Evolutionary conservation across 2,888 invertebrate genomes (phyloP).

Genomic region (Stenichneumon culpator): DNA sequence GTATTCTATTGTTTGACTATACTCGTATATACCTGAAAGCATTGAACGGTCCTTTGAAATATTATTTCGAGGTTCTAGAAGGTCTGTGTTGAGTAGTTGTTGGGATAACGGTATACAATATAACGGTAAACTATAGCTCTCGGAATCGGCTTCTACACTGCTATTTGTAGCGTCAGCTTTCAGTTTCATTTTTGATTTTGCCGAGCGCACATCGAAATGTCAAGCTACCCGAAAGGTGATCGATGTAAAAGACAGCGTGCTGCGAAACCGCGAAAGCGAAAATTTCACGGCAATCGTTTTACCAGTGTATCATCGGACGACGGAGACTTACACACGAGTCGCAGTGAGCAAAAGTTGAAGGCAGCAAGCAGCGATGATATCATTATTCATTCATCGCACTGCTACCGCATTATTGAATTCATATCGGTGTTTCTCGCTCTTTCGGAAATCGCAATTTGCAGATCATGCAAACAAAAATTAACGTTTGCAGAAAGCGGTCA

Average conservation of each 20-base stretch:
- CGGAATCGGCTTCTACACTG: conserved; percentile 46
- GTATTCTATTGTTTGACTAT: conserved; percentile 52
- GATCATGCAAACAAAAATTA: conserved; percentile 47
- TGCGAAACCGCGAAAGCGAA: conserved; percentile 39
- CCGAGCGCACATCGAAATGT: conserved; percentile 56
- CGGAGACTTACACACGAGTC: conserved; percentile 49
- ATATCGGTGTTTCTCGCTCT: conserved; percentile 35
- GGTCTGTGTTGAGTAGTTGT: conserved; percentile 4
- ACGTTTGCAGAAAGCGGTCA: conserved; percentile 55
- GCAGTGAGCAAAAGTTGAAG: conserved; percentile 46
- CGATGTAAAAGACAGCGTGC: conserved; percentile 43
- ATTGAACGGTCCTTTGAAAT: conserved; percentile 46
- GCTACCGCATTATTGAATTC: conserved; percentile 21
- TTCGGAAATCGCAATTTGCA: conserved; percentile 57
- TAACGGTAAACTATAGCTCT: conserved; percentile 31
- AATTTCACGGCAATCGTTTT: conserved; percentile 59
- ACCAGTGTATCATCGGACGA: conserved; percentile 51
- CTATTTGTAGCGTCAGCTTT: conserved; percentile 54
- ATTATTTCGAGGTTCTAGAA: conserved; percentile 17
- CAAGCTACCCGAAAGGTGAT: conserved; percentile 58
- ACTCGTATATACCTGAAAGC: conserved; percentile 3
- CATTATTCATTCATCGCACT: conserved; percentile 54
- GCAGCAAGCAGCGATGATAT: conserved; percentile 55
- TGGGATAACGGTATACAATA: conserved; percentile 14
- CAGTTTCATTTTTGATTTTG: conserved; percentile 60